Evolutionary conservation across 2,888 invertebrate species (phyloP), one percentile per base, ranked within the genome.

Genomic region (Drosophila demipolita): DNA sequence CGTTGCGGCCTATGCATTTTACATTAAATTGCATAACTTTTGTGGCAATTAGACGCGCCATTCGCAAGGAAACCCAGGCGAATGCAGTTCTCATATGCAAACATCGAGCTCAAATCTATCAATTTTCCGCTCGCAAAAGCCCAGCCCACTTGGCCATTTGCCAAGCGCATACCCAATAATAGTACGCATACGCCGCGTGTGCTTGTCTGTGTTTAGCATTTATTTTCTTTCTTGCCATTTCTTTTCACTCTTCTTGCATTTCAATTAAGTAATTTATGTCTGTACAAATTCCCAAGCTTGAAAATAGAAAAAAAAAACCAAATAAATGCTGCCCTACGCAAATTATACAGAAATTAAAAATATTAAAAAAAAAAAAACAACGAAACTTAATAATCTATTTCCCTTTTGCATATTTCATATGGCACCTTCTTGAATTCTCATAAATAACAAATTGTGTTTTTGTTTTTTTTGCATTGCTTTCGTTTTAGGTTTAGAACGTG

Each of bases 401-500:
- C 49, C 17, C 45, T 52, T 53, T 59, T 76, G 57, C 61, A 73
- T 76, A 65, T 68, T 78, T 74, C 17, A 80, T 53, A n/a, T 48
- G 63, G 42, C 45, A 71, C 32, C 53, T 53, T 57, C 60, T 65
- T 23, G 32, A 11, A 33, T 48, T 35, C 55, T n/a, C 32, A 62
- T 3, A 55, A 54, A 17, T 38, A 54, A 57, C 50, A 32, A 50
- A 38, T n/a, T 15, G 26, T 17, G 5, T 17, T 26, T 61, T 26
- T 38, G n/a, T 17, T 2, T 33, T n/a, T 42, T 38, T 50, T 8
- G 11, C 1, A 23, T 59, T 32, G n/a, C 17, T 26, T 33, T 33
- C 35, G 1, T 40, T 40, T 12, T 94, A 97, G 97, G 97, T 96
- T 96, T 97, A 97, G 97, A 97, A 97, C 96, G 97, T 95, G 97